Conservation (phyloP, 2,888 invertebrate species). For the Cyclophora punctaria region DNA sequence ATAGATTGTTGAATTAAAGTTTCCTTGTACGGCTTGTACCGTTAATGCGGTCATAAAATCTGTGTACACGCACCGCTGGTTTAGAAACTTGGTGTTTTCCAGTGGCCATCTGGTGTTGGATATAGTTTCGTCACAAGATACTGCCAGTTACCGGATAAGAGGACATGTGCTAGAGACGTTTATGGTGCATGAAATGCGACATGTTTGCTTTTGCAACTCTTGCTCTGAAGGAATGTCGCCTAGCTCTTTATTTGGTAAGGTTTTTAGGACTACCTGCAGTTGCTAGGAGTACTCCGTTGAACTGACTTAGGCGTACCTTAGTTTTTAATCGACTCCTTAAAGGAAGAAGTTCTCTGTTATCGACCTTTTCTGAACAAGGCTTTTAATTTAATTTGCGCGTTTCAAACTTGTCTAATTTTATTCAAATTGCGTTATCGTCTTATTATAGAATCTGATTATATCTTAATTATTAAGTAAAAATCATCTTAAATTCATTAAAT, state of each 20-base stretch:
- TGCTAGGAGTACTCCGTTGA: slow-evolving; percentile 4
- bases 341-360: too few relatives aligned
- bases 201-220: slow-evolving; percentile 37
- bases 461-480: slow-evolving; percentile 2
- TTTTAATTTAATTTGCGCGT: too few relatives aligned
- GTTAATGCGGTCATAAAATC: slow-evolving; percentile 16
- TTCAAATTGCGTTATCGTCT: too few relatives aligned
- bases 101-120: slow-evolving; percentile 34
- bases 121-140: slow-evolving; percentile 38
- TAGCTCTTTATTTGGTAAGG: slow-evolving; percentile 35
- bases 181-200: slow-evolving; percentile 38
- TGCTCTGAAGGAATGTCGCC: slow-evolving; percentile 39
- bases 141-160: slow-evolving; percentile 30
- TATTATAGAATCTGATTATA: too few relatives aligned
- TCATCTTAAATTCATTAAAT: slow-evolving; percentile 18
- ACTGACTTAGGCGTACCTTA: background rate
- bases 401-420: too few relatives aligned
- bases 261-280: slow-evolving; percentile 19
- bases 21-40: slow-evolving; percentile 19
- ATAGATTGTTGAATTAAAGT: slow-evolving; percentile 24
- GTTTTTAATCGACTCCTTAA: slow-evolving; percentile 1
- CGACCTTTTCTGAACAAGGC: background rate
- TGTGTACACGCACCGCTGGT: slow-evolving; percentile 16
- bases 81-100: slow-evolving; percentile 17
- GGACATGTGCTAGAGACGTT: slow-evolving; percentile 50